A percentile compares a stretch with the other conserved stretches of the same genome.
These are phyloP conservation scores for Nesidiocoris tenuis DNA, from an alignment of 2,888 invertebrate genomes.

Conservation along the genomic window DNA sequence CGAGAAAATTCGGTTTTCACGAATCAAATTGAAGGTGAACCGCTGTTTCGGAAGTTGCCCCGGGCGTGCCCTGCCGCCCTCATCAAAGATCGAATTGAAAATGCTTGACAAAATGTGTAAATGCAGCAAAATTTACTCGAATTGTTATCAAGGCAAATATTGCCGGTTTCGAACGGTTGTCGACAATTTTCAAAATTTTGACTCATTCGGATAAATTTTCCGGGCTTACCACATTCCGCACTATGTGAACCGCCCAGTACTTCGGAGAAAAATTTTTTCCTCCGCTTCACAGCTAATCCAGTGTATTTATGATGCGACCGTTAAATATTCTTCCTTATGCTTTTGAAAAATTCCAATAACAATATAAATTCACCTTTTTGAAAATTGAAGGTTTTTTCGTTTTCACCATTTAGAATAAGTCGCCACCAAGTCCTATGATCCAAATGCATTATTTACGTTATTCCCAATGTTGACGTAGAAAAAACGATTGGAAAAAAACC, in stretches of 20 bases:
- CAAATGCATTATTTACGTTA: conserved; percentile 21
- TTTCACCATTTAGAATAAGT: conserved; percentile 22
- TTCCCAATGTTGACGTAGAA: neutral
- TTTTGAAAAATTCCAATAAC: conserved; percentile 3
- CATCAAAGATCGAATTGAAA: neutral
- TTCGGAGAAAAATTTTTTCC: neutral
- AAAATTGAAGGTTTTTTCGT: neutral
- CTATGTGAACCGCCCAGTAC: neutral
- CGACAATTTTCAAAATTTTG: too few relatives aligned
- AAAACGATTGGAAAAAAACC: too few relatives aligned
- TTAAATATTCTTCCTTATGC: conserved; percentile 4
- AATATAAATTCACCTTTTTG: neutral
- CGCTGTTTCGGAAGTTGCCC: too few relatives aligned
- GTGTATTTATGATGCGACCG: conserved; percentile 9
- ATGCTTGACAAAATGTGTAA: neutral
- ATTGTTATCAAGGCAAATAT: too few relatives aligned
- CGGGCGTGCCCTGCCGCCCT: too few relatives aligned
- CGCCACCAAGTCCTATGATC: conserved; percentile 1
- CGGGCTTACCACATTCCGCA: neutral
- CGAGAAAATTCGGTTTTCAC: too few relatives aligned
- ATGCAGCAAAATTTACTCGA: too few relatives aligned
- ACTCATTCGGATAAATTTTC: too few relatives aligned
- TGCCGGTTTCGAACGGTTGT: too few relatives aligned
- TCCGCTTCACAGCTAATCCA: conserved; percentile 1
- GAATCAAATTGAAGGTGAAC: too few relatives aligned